A percentile compares a stretch with the other conserved stretches of the same genome.
Conservation (phyloP, 2,797 vertebrate species). For the Tenualosa thibaudeaui region DNA sequence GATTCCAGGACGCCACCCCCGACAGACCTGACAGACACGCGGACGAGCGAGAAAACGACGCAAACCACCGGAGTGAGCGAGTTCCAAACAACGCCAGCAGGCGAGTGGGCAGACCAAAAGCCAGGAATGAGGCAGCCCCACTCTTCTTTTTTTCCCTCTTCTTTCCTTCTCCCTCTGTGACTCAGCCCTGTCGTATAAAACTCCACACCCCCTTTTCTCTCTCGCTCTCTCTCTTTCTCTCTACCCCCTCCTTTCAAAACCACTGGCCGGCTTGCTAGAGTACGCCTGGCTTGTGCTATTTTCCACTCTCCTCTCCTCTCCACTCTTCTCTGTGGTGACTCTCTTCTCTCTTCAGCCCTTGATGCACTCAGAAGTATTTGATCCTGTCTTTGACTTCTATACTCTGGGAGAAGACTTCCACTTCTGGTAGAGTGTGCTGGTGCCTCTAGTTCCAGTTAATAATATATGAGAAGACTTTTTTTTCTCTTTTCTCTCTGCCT, state of each 20-base stretch:
- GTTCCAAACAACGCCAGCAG: neutral
- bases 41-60: conserved; percentile 21
- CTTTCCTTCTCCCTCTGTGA: conserved; percentile 51
- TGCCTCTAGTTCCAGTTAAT: conserved; percentile 67
- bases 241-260: conserved; percentile 40
- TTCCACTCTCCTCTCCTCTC: conserved; percentile 23
- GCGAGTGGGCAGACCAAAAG: neutral
- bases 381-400: neutral
- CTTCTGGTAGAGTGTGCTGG: conserved; percentile 24
- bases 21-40: neutral
- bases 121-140: conserved; percentile 26
- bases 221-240: conserved; percentile 43
- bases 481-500: conserved; percentile 10
- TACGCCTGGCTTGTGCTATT: conserved; percentile 13
- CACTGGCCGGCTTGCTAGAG: neutral
- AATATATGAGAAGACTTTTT: conserved; percentile 68
- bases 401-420: neutral
- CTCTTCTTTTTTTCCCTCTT: conserved; percentile 40
- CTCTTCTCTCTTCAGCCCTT: conserved; percentile 18
- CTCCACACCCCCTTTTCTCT: conserved; percentile 50
- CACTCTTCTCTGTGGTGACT: neutral
- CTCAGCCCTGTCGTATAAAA: conserved; percentile 60
- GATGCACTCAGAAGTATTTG: conserved; percentile 21
- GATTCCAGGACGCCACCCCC: conserved; percentile 58
- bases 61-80: conserved; percentile 31